These are phyloP conservation scores for Lates japonicus DNA, from an alignment of 2,797 vertebrate genomes.

Conservation along the genomic window DNA sequence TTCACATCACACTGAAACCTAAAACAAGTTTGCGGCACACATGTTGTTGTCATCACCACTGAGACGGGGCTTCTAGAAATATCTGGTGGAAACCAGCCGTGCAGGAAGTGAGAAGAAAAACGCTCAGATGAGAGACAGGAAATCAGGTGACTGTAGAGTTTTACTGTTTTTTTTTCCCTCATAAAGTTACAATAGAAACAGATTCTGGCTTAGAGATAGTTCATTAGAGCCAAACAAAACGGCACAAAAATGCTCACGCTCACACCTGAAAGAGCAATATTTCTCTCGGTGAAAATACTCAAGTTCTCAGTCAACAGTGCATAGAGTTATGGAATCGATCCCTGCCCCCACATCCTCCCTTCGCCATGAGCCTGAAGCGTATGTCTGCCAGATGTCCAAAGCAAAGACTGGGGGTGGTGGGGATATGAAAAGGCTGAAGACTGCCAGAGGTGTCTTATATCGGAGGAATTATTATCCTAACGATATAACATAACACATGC, in stretches of 20 bases:
- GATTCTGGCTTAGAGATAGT: conserved; percentile 13
- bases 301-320: conserved; percentile 63
- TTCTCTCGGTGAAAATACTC: conserved; percentile 53
- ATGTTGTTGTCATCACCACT: conserved; percentile 76
- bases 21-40: conserved; percentile 66
- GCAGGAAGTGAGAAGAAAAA: conserved; percentile 70
- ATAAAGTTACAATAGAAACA: conserved; percentile 42
- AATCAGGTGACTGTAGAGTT: conserved; percentile 71
- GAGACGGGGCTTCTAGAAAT: conserved; percentile 60
- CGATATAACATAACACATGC: conserved; percentile 80
- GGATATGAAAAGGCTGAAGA: conserved; percentile 71
- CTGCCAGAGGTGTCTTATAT: conserved; percentile 82
- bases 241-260: conserved; percentile 22
- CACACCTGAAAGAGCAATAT: conserved; percentile 69
- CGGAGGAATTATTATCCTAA: conserved; percentile 81
- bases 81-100: conserved; percentile 63
- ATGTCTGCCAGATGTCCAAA: conserved; percentile 86
- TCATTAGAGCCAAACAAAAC: conserved; percentile 49
- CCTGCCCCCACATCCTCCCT: conserved; percentile 76
- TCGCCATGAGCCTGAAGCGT: conserved; percentile 64
- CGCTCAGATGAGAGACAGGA: conserved; percentile 65
- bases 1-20: conserved; percentile 43
- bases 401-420: conserved; percentile 33
- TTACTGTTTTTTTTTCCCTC: conserved; percentile 20
- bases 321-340: conserved; percentile 71